Percentiles rank a stretch among this genome's conserved stretches.
Evolutionary conservation across 2,113 vertebrate species (phyloP).

Genomic region (Lethenteron reissneri): DNA sequence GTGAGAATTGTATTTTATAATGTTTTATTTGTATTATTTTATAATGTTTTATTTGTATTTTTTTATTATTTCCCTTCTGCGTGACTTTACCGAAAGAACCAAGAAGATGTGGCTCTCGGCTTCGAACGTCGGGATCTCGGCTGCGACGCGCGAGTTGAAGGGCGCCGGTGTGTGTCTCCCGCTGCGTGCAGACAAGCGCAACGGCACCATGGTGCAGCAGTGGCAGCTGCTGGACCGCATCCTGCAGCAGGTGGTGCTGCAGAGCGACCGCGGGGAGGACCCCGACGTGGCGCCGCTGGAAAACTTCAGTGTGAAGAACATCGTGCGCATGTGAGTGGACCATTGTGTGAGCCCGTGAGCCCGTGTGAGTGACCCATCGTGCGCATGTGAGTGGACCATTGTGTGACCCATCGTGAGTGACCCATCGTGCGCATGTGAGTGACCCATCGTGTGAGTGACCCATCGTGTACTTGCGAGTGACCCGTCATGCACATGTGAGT

Average conservation of each 20-base stretch:
- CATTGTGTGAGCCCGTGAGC: neutral
- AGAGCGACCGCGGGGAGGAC: slow-evolving; percentile 93
- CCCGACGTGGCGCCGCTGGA: slow-evolving; percentile 76
- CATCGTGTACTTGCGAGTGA: too few species aligned
- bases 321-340: slow-evolving; percentile 67
- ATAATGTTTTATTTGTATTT: too few species aligned
- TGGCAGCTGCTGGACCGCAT: slow-evolving; percentile 91
- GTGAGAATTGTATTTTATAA: too few species aligned
- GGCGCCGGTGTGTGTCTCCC: too few species aligned
- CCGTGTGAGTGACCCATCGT: neutral
- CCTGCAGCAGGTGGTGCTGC: slow-evolving; percentile 87
- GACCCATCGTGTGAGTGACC: neutral
- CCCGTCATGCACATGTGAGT: too few species aligned
- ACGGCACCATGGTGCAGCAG: slow-evolving; percentile 90
- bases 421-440: neutral
- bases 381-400: neutral
- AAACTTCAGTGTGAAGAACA: slow-evolving; percentile 97
- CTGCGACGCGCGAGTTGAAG: too few species aligned
- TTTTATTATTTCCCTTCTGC: too few species aligned
- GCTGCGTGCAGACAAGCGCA: slow-evolving; percentile 53
- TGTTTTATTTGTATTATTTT: too few species aligned
- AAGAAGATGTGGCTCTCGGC: too few species aligned
- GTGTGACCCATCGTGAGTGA: neutral
- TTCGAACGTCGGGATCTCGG: too few species aligned
- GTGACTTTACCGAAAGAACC: too few species aligned